Evolutionary conservation across 2,888 invertebrate genomes (phyloP), one percentile per base, ranked within the genome.

Genomic region (Eledona agricola): DNA sequence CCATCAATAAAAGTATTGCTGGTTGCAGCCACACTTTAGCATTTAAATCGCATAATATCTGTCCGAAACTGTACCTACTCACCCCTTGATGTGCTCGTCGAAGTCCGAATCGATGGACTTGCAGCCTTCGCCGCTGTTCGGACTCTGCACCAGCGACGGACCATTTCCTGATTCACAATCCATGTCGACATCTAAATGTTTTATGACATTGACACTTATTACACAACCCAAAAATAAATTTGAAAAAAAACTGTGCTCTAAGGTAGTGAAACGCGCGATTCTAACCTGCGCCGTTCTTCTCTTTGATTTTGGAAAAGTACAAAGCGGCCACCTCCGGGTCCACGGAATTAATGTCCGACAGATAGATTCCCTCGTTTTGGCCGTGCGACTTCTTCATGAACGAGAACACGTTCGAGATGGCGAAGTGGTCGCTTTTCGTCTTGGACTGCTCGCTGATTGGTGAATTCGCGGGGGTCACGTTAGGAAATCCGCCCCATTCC

Each of bases 101-200:
- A 89, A 91, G 72, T 92, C 92, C 3, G 90, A 90, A 75, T 91
- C 91, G 28, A 90, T 74, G n/a, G 85, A 85, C 67, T 87, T 87
- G 50, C 87, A 87, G 11, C 91, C 90, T 64, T 92, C 93, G 51
- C 91, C 87, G 56, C 93, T 93, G 67, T 91, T 90, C 9, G 93
- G 93, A 34, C 96, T 96, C 73, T 96, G 95, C 4, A 96, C 93
- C 64, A 97, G 79, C 38, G 96, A 96, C 22, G 94, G 92, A 25
- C 97, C 97, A 76, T 95, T 95, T 58, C 97, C 97, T 55, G 96
- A 96, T 78, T 97, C 96, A 62, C 90, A 89, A 80, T 97, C 97
- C 74, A 96, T 95, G 55, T 89, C 85, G 55, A 82, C 80, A 35
- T 80, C 83, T 74, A 72, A 72, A 72, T 75, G 69, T 71, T 68